Evolutionary conservation across 2,888 invertebrate genomes (phyloP).

Genomic region (Perizoma affinitatum): DNA sequence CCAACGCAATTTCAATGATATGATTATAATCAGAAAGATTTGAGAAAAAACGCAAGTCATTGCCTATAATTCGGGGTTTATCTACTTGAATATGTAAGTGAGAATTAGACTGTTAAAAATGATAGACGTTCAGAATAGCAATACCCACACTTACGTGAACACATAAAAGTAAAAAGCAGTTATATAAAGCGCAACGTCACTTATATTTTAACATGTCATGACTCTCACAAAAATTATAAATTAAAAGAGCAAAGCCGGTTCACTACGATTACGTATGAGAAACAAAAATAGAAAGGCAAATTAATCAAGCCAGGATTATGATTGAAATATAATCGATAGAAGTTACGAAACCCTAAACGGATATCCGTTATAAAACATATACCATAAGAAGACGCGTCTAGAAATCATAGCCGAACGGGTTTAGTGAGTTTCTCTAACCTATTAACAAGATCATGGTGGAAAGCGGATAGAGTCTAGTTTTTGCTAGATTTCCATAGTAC

Average conservation of each 20-base stretch:
- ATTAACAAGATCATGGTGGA: slow-evolving; percentile 78
- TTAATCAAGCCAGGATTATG: slow-evolving; percentile 34
- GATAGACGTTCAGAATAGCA: slow-evolving; percentile 38
- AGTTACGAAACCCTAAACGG: slow-evolving; percentile 48
- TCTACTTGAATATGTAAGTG: slow-evolving; percentile 31
- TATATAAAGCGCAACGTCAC: slow-evolving; percentile 61
- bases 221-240: slow-evolving; percentile 61
- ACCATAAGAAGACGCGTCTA: slow-evolving; percentile 60
- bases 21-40: slow-evolving; percentile 1
- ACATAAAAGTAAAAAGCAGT: slow-evolving; percentile 58
- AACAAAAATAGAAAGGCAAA: slow-evolving; percentile 71
- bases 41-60: slow-evolving; percentile 33
- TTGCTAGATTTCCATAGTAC: slow-evolving; percentile 73
- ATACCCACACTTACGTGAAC: slow-evolving; percentile 35
- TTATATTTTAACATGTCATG: slow-evolving; percentile 50
- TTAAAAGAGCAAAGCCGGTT: slow-evolving; percentile 60
- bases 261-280: slow-evolving; percentile 45
- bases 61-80: slow-evolving; percentile 21
- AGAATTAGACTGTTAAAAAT: slow-evolving; percentile 43
- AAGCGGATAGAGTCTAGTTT: slow-evolving; percentile 77
- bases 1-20: slow-evolving; percentile 1
- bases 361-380: slow-evolving; percentile 51
- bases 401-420: slow-evolving; percentile 66
- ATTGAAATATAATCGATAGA: slow-evolving; percentile 29
- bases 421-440: slow-evolving; percentile 75